phyloP scores from a whole-genome alignment of 2,113 vertebrate species.

The Penelope pileata region DNA sequence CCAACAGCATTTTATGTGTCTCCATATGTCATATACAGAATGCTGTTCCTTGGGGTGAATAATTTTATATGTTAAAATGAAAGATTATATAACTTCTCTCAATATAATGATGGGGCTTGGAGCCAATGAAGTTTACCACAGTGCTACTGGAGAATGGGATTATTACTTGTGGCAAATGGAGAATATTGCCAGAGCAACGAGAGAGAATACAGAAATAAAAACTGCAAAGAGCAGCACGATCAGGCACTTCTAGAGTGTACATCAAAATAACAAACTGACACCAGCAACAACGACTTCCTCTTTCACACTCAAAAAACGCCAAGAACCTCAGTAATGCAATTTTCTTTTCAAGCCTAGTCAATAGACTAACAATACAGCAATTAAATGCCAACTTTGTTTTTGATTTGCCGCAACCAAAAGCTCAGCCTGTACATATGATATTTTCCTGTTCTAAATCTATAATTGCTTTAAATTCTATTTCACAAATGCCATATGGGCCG shows the following conservation, averaged over 20 bases:
- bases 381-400: not conserved
- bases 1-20: not conserved
- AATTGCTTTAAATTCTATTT: not conserved
- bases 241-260: not conserved
- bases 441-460: not conserved
- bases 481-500: not conserved
- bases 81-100: not conserved
- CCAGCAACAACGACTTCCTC: not conserved
- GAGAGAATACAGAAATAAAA: not conserved
- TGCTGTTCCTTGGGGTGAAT: not conserved
- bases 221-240: not conserved
- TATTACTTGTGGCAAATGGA: not conserved
- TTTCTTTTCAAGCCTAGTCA: not conserved
- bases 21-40: not conserved
- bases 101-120: not conserved
- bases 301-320: not conserved
- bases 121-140: not conserved
- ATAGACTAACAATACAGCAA: not conserved
- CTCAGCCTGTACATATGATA: not conserved
- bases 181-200: not conserved
- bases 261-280: not conserved
- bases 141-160: not conserved
- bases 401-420: not conserved
- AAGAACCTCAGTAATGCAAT: not conserved
- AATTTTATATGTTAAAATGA: not conserved